These are phyloP conservation scores for Sphinx pinastri DNA, from an alignment of 2,888 invertebrate genomes.

Conservation along the genomic window DNA sequence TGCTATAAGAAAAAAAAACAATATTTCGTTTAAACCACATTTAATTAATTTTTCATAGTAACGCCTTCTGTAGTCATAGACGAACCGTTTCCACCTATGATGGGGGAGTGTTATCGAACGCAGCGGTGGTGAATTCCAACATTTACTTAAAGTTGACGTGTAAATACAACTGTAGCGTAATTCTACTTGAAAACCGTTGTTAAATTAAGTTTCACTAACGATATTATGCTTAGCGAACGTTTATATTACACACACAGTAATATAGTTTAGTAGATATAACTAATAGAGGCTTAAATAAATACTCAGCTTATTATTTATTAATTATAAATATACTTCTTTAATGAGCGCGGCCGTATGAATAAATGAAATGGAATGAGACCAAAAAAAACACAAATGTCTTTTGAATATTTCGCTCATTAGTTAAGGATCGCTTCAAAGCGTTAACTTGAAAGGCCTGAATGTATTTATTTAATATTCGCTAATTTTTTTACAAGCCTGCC, in stretches of 20 bases:
- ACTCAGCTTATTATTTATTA: too few species aligned
- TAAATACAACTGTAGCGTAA: not conserved
- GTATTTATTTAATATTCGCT: conserved; percentile 1
- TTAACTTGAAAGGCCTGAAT: not conserved
- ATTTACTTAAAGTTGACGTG: not conserved
- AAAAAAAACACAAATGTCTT: too few species aligned
- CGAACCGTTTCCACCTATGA: not conserved
- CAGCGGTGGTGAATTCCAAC: not conserved
- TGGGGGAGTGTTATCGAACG: not conserved
- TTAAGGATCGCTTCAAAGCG: not conserved
- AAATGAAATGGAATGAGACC: too few species aligned
- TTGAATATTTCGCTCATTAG: not conserved
- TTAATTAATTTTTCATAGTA: too few species aligned
- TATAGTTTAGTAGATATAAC: too few species aligned
- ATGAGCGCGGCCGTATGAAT: not conserved
- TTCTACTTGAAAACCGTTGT: not conserved
- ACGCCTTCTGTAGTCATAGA: not conserved
- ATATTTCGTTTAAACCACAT: too few species aligned
- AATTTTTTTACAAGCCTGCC: conserved; percentile 24
- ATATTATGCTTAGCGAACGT: not conserved
- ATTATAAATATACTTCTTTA: not conserved
- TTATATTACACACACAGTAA: not conserved
- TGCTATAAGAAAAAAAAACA: too few species aligned
- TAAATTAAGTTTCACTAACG: not conserved
- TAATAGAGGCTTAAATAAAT: too few species aligned